Percentiles rank a stretch among this genome's conserved stretches.
phyloP scores from a whole-genome alignment of 2,888 invertebrate genomes.

The Acrocera orbiculus region DNA sequence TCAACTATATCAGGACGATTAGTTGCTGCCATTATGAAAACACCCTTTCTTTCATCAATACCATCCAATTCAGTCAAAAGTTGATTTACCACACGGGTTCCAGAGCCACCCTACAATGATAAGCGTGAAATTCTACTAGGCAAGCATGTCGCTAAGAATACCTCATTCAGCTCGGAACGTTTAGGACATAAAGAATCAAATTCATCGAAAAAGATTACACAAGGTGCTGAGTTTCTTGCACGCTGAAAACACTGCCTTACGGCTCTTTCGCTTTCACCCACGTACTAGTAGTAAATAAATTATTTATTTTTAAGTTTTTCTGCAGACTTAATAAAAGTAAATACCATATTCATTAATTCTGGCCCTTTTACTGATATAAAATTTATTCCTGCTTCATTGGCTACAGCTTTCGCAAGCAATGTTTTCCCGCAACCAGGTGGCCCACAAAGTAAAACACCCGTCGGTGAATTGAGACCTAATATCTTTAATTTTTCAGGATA shows the following conservation, averaged over 20 bases:
- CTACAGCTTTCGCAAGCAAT: slow-evolving; percentile 90
- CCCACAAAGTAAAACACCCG: slow-evolving; percentile 86
- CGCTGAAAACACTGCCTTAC: slow-evolving; percentile 91
- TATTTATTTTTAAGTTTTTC: neutral
- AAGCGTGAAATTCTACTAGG: neutral
- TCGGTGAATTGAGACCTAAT: slow-evolving; percentile 63
- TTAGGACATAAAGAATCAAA: slow-evolving; percentile 90
- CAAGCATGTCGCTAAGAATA: slow-evolving; percentile 14
- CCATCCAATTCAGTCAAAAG: slow-evolving; percentile 98
- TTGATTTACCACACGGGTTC: slow-evolving; percentile 85
- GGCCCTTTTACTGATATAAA: slow-evolving; percentile 99
- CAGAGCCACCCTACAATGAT: slow-evolving; percentile 42
- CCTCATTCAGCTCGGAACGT: slow-evolving; percentile 48
- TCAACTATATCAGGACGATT: slow-evolving; percentile 95
- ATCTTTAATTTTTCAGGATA: slow-evolving; percentile 62
- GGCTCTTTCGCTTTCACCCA: slow-evolving; percentile 95
- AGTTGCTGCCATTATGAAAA: slow-evolving; percentile 89
- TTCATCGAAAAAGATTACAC: slow-evolving; percentile 98
- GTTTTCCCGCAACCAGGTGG: slow-evolving; percentile 97
- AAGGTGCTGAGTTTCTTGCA: slow-evolving; percentile 88
- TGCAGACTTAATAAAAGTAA: slow-evolving; percentile 8
- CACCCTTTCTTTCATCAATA: slow-evolving; percentile 74
- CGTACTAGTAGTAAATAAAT: slow-evolving; percentile 46
- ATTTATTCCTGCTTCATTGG: slow-evolving; percentile 96
- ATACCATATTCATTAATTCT: slow-evolving; percentile 90